Base-by-base conservation (phyloP, 2,113 vertebrate species). In the Dermatemys mawii region DNA sequence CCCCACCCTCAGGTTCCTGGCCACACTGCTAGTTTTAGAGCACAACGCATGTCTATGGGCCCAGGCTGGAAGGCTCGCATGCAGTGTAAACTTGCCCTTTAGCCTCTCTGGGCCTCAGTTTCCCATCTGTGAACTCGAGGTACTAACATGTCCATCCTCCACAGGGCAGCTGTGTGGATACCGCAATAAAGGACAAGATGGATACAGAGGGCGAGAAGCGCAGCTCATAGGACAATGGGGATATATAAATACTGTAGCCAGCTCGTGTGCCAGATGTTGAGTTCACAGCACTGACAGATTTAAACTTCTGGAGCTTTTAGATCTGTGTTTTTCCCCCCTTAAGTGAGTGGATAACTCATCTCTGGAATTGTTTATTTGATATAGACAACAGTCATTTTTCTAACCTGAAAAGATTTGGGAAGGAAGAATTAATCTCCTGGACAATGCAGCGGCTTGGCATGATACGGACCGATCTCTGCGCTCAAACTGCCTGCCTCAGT, bases 401-500 rank as follows among this genome's bases (percentile, higher is more conserved):
- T 78, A 88, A 82, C 27, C 49, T 3, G 4, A 90, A 84, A 80
- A 92, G 46, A 48, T 27, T 78, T 29, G 70, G 60, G 83, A 95
- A 76, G 92, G 75, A 50, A 79, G 92, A 88, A 92, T 95, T 91
- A 94, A 94, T 85, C 92, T 91, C 0, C 0, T 0, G 0, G 73
- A 3, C 6, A 91, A 85, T 79, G 91, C 89, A 88, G 84, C 78
- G 87, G 91, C 46, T 92, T 95, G 89, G 93, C 96, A 95, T 1
- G 0, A 81, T 1, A 0, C 48, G 35, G 19, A 83, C 57, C 50
- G 27, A 86, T 81, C 78, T 88, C 50, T 29, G 85, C 13, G 54
- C 67, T 92, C 89, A 48, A 94, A 95, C 83, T 88, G 86, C 91
- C 86, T 95, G 91, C 96, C 81, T 91, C 92, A 93, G 90, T 89